Conservation (phyloP, 92 coral and sea anemone genomes). For the Desmophyllum pertusum region DNA sequence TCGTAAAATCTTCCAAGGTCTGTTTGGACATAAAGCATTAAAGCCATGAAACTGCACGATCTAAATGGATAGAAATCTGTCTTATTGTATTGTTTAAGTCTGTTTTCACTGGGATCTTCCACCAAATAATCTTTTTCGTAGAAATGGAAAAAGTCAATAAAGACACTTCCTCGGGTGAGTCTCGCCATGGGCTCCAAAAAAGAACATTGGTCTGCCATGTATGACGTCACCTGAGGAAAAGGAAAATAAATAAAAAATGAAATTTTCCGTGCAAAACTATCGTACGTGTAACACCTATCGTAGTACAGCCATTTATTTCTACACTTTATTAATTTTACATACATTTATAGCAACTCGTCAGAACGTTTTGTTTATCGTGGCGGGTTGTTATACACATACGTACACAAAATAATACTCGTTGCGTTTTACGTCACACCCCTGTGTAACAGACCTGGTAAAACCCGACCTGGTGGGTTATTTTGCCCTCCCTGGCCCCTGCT, state of each 20-base stretch:
- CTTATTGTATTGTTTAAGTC: conserved; percentile 46
- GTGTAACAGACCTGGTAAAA: too few relatives aligned
- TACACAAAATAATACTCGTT: too few relatives aligned
- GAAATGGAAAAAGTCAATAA: conserved; percentile 71
- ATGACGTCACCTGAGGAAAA: conserved; percentile 24
- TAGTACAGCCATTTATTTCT: too few relatives aligned
- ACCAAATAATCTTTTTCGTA: conserved; percentile 52
- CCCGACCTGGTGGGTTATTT: too few relatives aligned
- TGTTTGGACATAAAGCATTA: conserved; percentile 63
- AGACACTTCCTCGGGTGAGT: conserved; percentile 59
- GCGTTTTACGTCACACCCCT: too few relatives aligned
- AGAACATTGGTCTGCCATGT: conserved; percentile 78
- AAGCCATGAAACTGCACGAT: conserved; percentile 72
- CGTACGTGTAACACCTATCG: too few relatives aligned
- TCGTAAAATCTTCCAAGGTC: conserved; percentile 61
- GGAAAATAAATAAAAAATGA: neutral
- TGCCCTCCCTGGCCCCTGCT: too few relatives aligned
- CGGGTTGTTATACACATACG: too few relatives aligned
- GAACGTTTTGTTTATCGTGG: too few relatives aligned
- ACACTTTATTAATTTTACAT: too few relatives aligned
- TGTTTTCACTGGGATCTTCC: conserved; percentile 61
- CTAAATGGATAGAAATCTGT: conserved; percentile 72
- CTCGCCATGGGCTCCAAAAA: conserved; percentile 90
- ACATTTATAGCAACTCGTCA: too few relatives aligned
- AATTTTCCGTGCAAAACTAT: neutral